A percentile compares a stretch with the other conserved stretches of the same genome.
phyloP scores from a whole-genome alignment of 2,797 vertebrate genomes.

The Anguilla marmorata region DNA sequence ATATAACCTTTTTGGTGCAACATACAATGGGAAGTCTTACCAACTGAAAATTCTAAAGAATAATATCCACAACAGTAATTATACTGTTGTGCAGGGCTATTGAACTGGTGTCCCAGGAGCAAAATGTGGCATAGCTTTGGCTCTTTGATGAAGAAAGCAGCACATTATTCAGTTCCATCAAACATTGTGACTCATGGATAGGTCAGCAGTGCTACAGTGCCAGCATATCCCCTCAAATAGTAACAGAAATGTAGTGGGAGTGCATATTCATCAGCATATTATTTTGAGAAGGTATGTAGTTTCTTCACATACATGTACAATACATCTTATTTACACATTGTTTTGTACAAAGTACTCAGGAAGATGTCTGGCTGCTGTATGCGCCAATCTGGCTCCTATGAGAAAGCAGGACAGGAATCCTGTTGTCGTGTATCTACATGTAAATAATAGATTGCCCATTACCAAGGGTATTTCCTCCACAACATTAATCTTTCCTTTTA shows the following conservation, averaged over 20 bases:
- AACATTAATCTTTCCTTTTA: slow-evolving; percentile 52
- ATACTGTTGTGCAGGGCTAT: background rate
- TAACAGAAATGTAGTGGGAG: background rate
- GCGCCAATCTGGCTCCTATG: background rate
- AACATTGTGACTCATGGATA: background rate
- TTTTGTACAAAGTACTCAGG: background rate
- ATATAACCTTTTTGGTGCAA: slow-evolving; percentile 29
- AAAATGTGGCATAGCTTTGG: background rate
- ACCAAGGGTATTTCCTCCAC: slow-evolving; percentile 42
- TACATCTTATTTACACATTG: background rate
- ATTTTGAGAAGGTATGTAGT: background rate
- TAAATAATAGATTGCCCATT: slow-evolving; percentile 45
- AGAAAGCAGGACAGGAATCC: slow-evolving; percentile 17
- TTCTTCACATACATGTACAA: background rate
- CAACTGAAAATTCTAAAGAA: slow-evolving; percentile 16
- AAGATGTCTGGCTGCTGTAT: background rate
- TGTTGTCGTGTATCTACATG: slow-evolving; percentile 5
- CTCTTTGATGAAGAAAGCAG: slow-evolving; percentile 6
- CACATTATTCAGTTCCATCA: background rate
- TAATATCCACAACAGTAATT: background rate
- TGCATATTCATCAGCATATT: background rate
- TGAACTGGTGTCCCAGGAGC: background rate
- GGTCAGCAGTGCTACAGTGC: background rate
- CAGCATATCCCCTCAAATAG: background rate
- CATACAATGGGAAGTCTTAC: background rate